These are phyloP conservation scores for Saguinus midas DNA, from an alignment of 2,113 vertebrate species.

Conservation along the genomic window DNA sequence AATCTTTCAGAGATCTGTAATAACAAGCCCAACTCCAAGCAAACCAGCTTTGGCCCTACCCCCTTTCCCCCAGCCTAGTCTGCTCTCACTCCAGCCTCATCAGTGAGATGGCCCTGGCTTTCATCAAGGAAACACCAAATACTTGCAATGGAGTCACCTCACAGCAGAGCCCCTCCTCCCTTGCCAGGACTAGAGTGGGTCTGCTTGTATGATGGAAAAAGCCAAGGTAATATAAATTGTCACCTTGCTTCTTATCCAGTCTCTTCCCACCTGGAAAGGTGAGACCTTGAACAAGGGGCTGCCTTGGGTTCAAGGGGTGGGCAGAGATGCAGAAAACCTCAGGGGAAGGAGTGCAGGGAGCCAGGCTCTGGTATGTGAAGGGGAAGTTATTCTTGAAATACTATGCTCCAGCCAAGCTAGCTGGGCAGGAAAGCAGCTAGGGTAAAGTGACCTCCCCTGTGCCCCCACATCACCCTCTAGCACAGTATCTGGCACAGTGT, in stretches of 20 bases:
- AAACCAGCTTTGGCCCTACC: slow-evolving; percentile 7
- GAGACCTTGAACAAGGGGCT: not conserved
- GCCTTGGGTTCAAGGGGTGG: not conserved
- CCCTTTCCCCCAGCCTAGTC: slow-evolving; percentile 37
- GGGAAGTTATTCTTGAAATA: not conserved
- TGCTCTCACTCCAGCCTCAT: slow-evolving; percentile 61
- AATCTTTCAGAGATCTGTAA: slow-evolving; percentile 43
- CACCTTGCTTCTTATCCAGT: slow-evolving; percentile 4
- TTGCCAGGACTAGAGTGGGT: not conserved
- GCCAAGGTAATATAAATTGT: not conserved
- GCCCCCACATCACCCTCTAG: not conserved
- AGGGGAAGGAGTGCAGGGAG: not conserved
- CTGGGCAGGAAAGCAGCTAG: not conserved
- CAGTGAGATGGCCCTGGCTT: slow-evolving; percentile 61
- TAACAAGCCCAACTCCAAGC: slow-evolving; percentile 55
- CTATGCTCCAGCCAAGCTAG: not conserved
- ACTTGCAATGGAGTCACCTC: slow-evolving; percentile 53
- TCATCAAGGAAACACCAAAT: slow-evolving; percentile 71
- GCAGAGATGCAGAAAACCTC: not conserved
- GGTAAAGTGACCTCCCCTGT: not conserved
- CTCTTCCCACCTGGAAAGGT: slow-evolving; percentile 17
- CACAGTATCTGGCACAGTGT: not conserved
- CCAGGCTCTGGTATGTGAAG: not conserved
- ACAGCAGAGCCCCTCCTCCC: slow-evolving; percentile 28
- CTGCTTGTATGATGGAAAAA: not conserved